Evolutionary conservation across 2,888 invertebrate genomes (phyloP).

Genomic region (Limnephilus auricula): DNA sequence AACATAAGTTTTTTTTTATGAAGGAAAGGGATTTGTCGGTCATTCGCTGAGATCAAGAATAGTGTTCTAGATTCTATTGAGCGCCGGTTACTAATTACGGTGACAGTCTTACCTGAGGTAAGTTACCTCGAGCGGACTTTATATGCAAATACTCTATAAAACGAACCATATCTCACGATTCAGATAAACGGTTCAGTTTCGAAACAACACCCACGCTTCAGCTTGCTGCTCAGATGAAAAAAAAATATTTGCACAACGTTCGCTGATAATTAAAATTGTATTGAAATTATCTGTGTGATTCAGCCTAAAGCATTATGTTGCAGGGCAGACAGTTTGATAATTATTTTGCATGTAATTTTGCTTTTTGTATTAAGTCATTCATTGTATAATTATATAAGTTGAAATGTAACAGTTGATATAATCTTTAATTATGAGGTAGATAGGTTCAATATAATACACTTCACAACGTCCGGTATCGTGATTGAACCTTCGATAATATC

Average conservation of each 20-base stretch:
- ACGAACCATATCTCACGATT: conserved; percentile 8
- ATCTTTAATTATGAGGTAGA: no score
- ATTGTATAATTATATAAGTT: not conserved
- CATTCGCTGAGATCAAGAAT: not conserved
- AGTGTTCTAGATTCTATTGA: not conserved
- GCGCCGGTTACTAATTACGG: not conserved
- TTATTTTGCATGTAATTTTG: not conserved
- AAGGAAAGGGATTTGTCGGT: not conserved
- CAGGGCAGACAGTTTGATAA: not conserved
- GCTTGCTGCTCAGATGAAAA: not conserved
- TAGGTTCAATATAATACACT: no score
- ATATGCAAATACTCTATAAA: not conserved
- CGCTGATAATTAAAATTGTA: not conserved
- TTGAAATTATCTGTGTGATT: not conserved
- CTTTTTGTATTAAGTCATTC: not conserved
- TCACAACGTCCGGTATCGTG: no score
- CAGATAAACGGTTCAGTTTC: not conserved
- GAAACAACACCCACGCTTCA: not conserved
- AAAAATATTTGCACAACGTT: not conserved
- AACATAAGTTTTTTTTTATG: no score
- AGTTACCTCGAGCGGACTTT: not conserved
- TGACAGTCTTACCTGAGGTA: not conserved
- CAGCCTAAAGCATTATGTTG: not conserved
- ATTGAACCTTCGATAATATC: no score
- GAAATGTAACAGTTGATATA: no score